Evolutionary conservation across 2,888 invertebrate species (phyloP), one percentile per base, ranked within the genome.

Genomic region (Helicoverpa assulta): DNA sequence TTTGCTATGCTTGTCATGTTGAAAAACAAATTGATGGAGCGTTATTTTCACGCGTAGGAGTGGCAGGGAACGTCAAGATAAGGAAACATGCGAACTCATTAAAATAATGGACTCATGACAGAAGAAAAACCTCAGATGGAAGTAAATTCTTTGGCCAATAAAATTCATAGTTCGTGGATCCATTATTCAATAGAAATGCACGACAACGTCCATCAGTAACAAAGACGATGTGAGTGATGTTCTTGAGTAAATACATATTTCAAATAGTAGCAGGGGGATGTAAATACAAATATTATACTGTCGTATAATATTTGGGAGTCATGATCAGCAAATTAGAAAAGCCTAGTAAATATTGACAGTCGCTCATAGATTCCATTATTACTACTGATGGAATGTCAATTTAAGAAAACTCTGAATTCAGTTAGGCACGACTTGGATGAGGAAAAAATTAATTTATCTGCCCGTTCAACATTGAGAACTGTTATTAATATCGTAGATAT

Each of bases 1-100:
- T 43, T 18, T 12, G 53, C 14, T 60, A 56, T 43, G 43, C 18
- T 47, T n/a, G 33, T 76, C 64, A 59, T 51, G 59, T 47, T 16
- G n/a, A 56, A 59, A 54, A 33, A 60, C 43, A 54, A 66, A 56
- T 68, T 50, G 64, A 70, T 65, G 54, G 61, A 59, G 59, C 50
- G 58, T 19, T 18, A 58, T 69, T 76, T 66, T 59, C 33, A 18
- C 55, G 47, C 54, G 16, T 29, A 52, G 61, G 26, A 50, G 50
- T 14, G 50, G 43, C 47, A 60, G 26, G n/a, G 33, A 51, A 64
- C 33, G 53, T 7, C 51, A 37, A 80, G 57, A 69, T 61, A 54
- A 65, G 55, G 40, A 70, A 80, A 76, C 43, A 53, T 69, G 61
- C 61, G 37, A 60, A 33, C 59, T 64, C 63, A 64, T 69, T 62